A percentile compares a stretch with the other conserved stretches of the same genome.
Evolutionary conservation across 1,140 invertebrate species (phyloP).

Genomic region (Bombus sylvicola): DNA sequence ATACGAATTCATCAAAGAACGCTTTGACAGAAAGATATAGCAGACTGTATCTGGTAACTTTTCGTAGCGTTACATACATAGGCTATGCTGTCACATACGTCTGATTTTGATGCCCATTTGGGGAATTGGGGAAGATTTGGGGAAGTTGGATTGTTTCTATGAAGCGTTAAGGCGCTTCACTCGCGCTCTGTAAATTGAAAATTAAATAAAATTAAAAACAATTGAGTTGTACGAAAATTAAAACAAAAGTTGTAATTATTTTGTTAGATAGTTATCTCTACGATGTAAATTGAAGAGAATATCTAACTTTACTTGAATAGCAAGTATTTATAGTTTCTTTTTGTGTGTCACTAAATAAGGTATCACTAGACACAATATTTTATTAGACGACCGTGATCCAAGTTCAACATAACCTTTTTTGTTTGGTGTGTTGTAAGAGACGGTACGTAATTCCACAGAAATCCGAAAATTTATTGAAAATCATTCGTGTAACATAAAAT

Average conservation of each 20-base stretch:
- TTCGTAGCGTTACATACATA: slow-evolving; percentile 9
- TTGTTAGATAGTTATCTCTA: background rate
- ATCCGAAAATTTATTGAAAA: slow-evolving; percentile 62
- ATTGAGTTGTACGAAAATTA: background rate
- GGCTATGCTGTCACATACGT: background rate
- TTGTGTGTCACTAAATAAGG: background rate
- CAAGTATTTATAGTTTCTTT: background rate
- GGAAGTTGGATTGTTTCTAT: no score
- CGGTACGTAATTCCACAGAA: slow-evolving; percentile 58
- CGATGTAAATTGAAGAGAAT: background rate
- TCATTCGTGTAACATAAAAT: slow-evolving; percentile 39
- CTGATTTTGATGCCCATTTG: background rate
- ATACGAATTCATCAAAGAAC: slow-evolving; percentile 52
- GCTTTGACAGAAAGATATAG: slow-evolving; percentile 67
- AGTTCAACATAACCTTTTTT: slow-evolving; percentile 53
- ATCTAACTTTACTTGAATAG: background rate
- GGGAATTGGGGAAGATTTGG: no score
- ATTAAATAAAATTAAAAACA: background rate
- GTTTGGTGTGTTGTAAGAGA: slow-evolving; percentile 44
- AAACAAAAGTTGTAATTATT: background rate
- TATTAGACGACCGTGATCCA: background rate
- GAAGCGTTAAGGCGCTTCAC: no score
- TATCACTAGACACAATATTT: background rate
- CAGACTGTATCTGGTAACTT: slow-evolving; percentile 68
- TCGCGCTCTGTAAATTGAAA: background rate